Evolutionary conservation across 2,113 vertebrate genomes (phyloP), one percentile per base, ranked within the genome.

Genomic region (Macquaria australasica): DNA sequence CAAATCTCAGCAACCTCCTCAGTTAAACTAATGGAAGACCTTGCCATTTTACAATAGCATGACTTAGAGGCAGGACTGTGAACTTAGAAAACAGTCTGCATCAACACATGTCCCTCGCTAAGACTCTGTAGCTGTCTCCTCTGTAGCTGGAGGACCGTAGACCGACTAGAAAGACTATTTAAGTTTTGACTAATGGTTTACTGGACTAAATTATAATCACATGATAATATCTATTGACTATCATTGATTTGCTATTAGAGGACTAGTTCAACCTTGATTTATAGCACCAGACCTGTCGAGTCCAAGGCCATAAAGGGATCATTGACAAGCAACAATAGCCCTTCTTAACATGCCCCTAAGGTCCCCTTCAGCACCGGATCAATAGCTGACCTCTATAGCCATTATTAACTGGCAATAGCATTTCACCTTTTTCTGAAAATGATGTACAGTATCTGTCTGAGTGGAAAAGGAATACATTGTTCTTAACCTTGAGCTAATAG

Each of bases 241-340:
- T 45, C 74, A 93, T 93, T 82, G 93, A 94, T 94, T 94, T 93
- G 87, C 91, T 90, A 93, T 94, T 94, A 93, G 86, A 85, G 73
- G 87, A 81, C 92, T 94, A 89, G 94, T 94, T 94, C 94, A 92
- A 94, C 86, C 86, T 86, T 93, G 90, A 95, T 93, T 90, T 73
- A 90, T 89, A 69, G 85, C 59, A 11, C 48, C 71, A 83, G 37
- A 85, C 60, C 86, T 89, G 87, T 88, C 89, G 88, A 92, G 90
- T 90, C 90, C 84, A 83, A 76, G 87, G 92, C 91, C 91, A 93
- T 94, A 92, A 93, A 91, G 87, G 89, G 89, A 93, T 94, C 93
- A 95, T 88, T 93, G 93, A 94, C 93, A 92, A 89, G 92, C 90
- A 88, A 81, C 92, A 93, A 93, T 94, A 90, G 91, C 86, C 92